phyloP scores from a whole-genome alignment of 2,113 vertebrate genomes.

The Hemiscyllium ocellatum region DNA sequence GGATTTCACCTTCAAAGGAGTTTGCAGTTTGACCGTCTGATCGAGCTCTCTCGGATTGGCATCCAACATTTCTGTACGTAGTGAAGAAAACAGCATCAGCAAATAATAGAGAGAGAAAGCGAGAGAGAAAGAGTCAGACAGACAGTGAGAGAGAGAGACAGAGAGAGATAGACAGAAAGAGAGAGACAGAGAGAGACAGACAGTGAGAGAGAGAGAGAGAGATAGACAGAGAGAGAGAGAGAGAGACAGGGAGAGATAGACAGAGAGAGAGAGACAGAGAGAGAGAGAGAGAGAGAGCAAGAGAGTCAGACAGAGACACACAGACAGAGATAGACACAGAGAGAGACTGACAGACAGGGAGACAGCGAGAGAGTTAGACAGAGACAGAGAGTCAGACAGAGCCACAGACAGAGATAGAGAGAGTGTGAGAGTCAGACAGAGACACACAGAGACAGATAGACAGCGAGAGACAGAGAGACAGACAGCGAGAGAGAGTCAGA shows the following conservation, averaged over 20 bases:
- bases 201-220: too few species aligned
- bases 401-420: not conserved
- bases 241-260: not conserved
- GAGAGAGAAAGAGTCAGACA: not conserved
- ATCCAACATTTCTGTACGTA: not conserved
- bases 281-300: not conserved
- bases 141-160: not conserved
- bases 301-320: not conserved
- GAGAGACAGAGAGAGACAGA: not conserved
- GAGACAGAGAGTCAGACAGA: not conserved
- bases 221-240: too few species aligned
- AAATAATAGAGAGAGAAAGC: not conserved
- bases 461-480: not conserved
- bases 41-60: not conserved
- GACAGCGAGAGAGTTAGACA: not conserved
- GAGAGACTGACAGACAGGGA: not conserved
- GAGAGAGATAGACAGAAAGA: not conserved
- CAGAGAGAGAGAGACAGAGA: not conserved
- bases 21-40: not conserved
- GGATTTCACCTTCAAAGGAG: not conserved
- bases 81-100: not conserved
- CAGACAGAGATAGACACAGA: not conserved
- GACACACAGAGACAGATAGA: not conserved
- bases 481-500: too few species aligned
- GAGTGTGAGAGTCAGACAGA: too few species aligned